phyloP scores from a whole-genome alignment of 2,888 invertebrate genomes.

The Sylvicola fuscatus region DNA sequence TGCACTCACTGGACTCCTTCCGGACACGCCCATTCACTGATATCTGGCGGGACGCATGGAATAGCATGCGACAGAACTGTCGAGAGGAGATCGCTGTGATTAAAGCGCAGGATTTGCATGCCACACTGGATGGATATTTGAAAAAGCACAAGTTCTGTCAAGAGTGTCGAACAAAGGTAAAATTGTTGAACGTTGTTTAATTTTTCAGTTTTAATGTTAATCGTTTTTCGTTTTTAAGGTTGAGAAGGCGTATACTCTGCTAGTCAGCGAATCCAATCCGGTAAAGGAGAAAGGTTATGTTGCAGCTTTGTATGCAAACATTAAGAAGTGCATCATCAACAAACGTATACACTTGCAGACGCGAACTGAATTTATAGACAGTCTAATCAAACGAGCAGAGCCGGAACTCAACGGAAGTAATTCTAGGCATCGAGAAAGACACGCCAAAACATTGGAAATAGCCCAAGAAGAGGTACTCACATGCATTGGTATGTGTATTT shows the following conservation, averaged over 20 bases:
- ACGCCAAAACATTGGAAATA: slow-evolving; percentile 91
- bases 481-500: slow-evolving; percentile 83
- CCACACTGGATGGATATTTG: slow-evolving; percentile 74
- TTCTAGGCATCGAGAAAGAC: slow-evolving; percentile 62
- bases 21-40: slow-evolving; percentile 48
- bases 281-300: slow-evolving; percentile 79
- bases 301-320: slow-evolving; percentile 65
- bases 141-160: slow-evolving; percentile 86
- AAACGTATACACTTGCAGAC: slow-evolving; percentile 75
- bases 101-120: slow-evolving; percentile 63
- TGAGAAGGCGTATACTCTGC: slow-evolving; percentile 60
- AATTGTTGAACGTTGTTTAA: too few species aligned
- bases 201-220: slow-evolving; percentile 5
- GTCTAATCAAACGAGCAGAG: slow-evolving; percentile 74
- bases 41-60: slow-evolving; percentile 69
- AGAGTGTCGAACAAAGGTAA: slow-evolving; percentile 82
- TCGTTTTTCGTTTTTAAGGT: slow-evolving; percentile 24
- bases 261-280: slow-evolving; percentile 67
- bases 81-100: slow-evolving; percentile 72
- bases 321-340: slow-evolving; percentile 66
- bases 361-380: slow-evolving; percentile 73
- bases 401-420: slow-evolving; percentile 66
- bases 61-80: slow-evolving; percentile 60
- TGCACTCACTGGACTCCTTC: slow-evolving; percentile 80
- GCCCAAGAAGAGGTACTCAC: slow-evolving; percentile 93